Percentiles rank a stretch among this genome's conserved stretches.
These are phyloP conservation scores for Acleris laterana DNA, from an alignment of 2,888 invertebrate genomes.

Conservation along the genomic window DNA sequence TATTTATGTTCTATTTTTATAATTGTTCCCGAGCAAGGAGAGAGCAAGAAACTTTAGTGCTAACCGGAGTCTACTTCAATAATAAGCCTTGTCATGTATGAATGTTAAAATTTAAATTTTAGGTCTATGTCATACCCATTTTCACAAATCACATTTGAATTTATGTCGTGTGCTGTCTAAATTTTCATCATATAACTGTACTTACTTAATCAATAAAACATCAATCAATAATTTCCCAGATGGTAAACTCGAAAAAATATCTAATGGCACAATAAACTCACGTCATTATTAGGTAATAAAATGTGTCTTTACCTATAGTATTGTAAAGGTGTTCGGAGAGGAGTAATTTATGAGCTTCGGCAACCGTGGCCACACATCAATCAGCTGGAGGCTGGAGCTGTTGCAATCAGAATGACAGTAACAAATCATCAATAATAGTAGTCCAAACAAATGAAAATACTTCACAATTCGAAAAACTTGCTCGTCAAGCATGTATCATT, in stretches of 20 bases:
- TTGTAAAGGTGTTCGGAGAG: conserved; percentile 26
- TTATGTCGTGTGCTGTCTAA: too few relatives aligned
- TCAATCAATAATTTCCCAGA: background rate
- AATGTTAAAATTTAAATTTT: too few relatives aligned
- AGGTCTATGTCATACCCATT: too few relatives aligned
- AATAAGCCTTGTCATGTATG: too few relatives aligned
- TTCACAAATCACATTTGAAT: too few relatives aligned
- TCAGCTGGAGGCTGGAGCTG: conserved; percentile 18
- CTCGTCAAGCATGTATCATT: background rate
- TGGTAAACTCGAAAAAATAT: conserved; percentile 15
- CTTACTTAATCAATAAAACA: background rate
- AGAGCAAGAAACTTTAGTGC: too few relatives aligned
- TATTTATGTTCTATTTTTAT: too few relatives aligned
- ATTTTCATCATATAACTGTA: too few relatives aligned
- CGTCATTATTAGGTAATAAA: conserved; percentile 30
- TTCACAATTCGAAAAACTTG: background rate
- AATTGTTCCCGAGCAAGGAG: too few relatives aligned
- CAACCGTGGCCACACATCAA: conserved; percentile 28
- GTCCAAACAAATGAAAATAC: conserved; percentile 8
- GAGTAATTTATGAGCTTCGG: conserved; percentile 30
- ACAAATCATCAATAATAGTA: conserved; percentile 10
- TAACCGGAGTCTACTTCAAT: too few relatives aligned
- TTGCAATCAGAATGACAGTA: conserved; percentile 19
- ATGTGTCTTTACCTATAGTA: conserved; percentile 11
- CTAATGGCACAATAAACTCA: conserved; percentile 20